Evolutionary conservation across 2,113 vertebrate species (phyloP).

Genomic region (Pelusios castaneus): DNA sequence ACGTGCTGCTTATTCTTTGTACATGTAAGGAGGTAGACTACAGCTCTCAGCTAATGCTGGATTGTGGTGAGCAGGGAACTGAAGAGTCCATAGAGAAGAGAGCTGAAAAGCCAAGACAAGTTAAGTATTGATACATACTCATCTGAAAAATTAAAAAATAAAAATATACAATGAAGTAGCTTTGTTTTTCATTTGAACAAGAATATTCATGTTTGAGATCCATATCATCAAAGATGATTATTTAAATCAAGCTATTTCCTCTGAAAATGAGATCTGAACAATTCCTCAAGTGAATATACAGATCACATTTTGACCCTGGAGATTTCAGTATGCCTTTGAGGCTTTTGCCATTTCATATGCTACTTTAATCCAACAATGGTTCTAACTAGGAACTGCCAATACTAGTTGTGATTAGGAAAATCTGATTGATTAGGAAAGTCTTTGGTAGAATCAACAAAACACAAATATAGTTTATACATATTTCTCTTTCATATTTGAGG

Average conservation of each 20-base stretch:
- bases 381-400: not conserved
- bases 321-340: not conserved
- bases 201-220: not conserved
- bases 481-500: not conserved
- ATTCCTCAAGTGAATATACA: not conserved
- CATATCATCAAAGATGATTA: not conserved
- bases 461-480: not conserved
- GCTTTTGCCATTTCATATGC: not conserved
- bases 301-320: not conserved
- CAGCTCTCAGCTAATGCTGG: not conserved
- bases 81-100: not conserved
- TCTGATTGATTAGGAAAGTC: not conserved
- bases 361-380: not conserved
- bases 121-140: not conserved
- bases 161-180: not conserved
- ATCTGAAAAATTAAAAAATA: not conserved
- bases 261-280: not conserved
- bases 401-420: not conserved
- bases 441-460: not conserved
- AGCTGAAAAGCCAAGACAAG: not conserved
- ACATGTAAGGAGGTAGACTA: not conserved
- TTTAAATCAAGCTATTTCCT: not conserved
- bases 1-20: not conserved
- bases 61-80: not conserved
- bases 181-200: not conserved